phyloP scores from a whole-genome alignment of 2,113 vertebrate genomes.

The Apteryx owenii region DNA sequence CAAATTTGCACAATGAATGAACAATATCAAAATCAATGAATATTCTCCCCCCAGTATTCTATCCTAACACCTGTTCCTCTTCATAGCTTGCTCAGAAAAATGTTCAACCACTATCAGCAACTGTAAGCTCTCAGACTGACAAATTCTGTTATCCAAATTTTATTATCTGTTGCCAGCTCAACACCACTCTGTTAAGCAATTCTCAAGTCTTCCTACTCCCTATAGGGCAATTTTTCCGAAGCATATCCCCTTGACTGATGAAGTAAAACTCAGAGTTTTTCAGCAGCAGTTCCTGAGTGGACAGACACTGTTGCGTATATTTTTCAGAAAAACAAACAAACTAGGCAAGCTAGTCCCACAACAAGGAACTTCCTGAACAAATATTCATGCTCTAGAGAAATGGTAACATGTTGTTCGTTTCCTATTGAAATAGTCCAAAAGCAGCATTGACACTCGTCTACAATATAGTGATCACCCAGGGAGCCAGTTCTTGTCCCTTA shows the following conservation, averaged over 20 bases:
- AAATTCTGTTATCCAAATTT: conserved; percentile 40
- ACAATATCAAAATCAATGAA: background rate
- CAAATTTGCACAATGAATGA: background rate
- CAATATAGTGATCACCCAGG: conserved; percentile 6
- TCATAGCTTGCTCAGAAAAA: conserved; percentile 13
- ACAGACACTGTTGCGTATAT: background rate
- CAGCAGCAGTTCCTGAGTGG: background rate
- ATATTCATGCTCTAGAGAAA: conserved; percentile 10
- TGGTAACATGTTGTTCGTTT: conserved; percentile 9
- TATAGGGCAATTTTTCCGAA: conserved; percentile 24
- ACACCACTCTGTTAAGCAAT: conserved; percentile 44
- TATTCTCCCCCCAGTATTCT: background rate
- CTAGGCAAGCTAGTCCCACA: background rate
- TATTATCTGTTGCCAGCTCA: background rate
- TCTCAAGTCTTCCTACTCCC: conserved; percentile 20
- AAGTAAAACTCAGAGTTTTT: background rate
- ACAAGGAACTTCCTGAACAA: background rate
- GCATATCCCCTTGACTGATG: conserved; percentile 30
- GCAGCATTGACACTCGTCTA: background rate
- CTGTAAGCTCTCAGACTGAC: conserved; percentile 40
- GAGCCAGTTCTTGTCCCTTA: conserved; percentile 33
- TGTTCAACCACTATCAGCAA: conserved; percentile 6
- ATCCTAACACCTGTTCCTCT: background rate
- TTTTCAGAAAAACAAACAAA: background rate
- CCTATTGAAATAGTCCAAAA: conserved; percentile 29